Conservation (phyloP, 2,888 invertebrate species). For the Andrena bicolor region DNA sequence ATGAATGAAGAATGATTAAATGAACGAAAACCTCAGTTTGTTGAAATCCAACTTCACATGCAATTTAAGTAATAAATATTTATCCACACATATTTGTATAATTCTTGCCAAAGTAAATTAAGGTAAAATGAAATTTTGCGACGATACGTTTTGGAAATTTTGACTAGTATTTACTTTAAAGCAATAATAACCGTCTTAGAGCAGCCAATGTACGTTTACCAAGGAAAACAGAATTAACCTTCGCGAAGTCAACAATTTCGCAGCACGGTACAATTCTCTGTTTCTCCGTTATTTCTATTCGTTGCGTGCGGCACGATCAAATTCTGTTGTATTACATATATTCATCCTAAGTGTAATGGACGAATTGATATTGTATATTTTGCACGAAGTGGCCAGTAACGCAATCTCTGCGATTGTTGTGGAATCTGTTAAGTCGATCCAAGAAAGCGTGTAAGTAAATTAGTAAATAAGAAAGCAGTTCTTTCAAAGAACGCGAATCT, state of each 20-base stretch:
- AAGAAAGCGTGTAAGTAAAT: constrained; percentile 20
- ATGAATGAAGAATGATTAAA: too few species aligned
- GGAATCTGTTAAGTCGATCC: neutral
- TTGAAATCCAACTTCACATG: too few species aligned
- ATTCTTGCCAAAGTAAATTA: neutral
- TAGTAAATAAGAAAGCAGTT: neutral
- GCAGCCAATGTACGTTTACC: neutral
- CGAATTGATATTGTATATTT: neutral
- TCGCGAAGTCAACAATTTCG: constrained; percentile 33
- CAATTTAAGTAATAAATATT: neutral
- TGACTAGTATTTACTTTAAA: neutral
- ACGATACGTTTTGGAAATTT: neutral
- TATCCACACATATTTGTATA: neutral
- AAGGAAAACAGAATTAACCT: constrained; percentile 38
- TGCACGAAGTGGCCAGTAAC: neutral
- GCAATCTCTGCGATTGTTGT: neutral
- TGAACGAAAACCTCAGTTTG: too few species aligned
- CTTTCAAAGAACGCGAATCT: too few species aligned
- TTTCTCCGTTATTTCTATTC: neutral
- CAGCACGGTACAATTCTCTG: neutral
- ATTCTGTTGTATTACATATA: neutral
- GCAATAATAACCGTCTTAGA: constrained; percentile 7
- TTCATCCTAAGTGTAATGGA: constrained; percentile 21
- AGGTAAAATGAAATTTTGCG: neutral
- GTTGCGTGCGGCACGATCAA: neutral